Evolutionary conservation across 2,797 vertebrate species (phyloP).

Genomic region (Syncerus caffer): DNA sequence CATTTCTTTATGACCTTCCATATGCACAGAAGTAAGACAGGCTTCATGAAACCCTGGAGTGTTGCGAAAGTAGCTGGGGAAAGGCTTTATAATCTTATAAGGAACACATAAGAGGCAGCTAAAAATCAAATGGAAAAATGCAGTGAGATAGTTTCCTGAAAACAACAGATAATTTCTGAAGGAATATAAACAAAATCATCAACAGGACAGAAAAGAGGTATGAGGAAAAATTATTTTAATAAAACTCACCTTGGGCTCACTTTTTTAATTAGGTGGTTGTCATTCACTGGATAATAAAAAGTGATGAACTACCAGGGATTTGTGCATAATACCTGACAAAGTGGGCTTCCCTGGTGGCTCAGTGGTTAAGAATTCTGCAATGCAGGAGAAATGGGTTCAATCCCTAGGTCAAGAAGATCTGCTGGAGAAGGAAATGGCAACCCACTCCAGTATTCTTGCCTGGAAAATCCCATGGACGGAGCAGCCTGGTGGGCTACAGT

Average conservation of each 20-base stretch:
- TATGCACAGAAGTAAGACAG: background rate
- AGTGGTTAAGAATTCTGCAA: background rate
- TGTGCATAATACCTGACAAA: rapidly evolving
- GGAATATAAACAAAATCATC: background rate
- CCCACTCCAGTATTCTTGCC: background rate
- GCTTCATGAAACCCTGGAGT: background rate
- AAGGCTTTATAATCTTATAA: background rate
- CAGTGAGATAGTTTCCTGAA: background rate
- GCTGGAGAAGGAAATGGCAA: background rate
- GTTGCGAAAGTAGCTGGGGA: background rate
- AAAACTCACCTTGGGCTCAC: background rate
- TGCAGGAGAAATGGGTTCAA: background rate
- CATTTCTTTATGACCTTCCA: background rate
- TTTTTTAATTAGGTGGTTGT: background rate
- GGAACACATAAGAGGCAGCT: background rate
- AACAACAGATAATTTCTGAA: background rate
- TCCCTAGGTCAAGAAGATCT: background rate
- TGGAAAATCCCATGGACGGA: background rate
- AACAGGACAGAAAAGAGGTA: background rate
- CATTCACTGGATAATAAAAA: background rate
- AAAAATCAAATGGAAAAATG: constrained; percentile 18
- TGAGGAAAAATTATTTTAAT: background rate
- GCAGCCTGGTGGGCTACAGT: background rate
- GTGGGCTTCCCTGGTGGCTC: background rate
- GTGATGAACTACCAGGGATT: background rate